Percentiles rank a stretch among this genome's conserved stretches.
Conservation (phyloP, 37 sponge, comb jelly and placozoan genomes). For the Mnemiopsis leidyi region DNA sequence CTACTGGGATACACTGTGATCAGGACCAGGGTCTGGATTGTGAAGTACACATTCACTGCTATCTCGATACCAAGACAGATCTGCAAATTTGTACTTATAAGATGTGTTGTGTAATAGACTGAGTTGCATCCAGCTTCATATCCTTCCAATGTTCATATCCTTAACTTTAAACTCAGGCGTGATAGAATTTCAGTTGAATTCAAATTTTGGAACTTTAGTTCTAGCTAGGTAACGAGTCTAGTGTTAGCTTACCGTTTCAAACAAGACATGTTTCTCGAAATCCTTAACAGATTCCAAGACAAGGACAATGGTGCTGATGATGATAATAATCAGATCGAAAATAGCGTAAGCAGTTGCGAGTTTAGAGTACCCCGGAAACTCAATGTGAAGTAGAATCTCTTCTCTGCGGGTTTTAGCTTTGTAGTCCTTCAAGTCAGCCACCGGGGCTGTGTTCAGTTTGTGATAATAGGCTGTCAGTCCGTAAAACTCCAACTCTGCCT, state of each 20-base stretch:
- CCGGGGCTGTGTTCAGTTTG: neutral
- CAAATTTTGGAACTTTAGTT: too few relatives aligned
- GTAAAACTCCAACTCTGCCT: slow-evolving; percentile 34
- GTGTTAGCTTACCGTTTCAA: neutral
- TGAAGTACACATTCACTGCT: slow-evolving; percentile 15
- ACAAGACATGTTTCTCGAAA: neutral
- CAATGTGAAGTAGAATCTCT: slow-evolving; percentile 32
- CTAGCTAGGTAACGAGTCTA: too few relatives aligned
- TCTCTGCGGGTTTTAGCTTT: slow-evolving; percentile 13
- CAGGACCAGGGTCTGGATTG: neutral
- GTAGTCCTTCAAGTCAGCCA: neutral
- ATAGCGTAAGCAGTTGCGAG: slow-evolving; percentile 9
- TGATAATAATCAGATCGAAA: slow-evolving; percentile 35
- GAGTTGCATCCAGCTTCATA: too few relatives aligned
- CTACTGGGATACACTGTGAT: neutral
- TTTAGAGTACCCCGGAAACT: slow-evolving; percentile 38
- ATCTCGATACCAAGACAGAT: neutral
- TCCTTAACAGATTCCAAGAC: slow-evolving; percentile 11
- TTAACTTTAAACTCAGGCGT: too few relatives aligned
- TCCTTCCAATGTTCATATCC: too few relatives aligned
- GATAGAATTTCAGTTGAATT: too few relatives aligned
- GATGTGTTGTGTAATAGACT: too few relatives aligned
- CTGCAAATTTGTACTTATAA: neutral
- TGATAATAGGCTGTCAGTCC: neutral
- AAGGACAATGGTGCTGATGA: slow-evolving; percentile 14